A percentile compares a stretch with the other conserved stretches of the same genome.
Evolutionary conservation across 2,797 vertebrate genomes (phyloP).

Genomic region (Fratercula arctica): DNA sequence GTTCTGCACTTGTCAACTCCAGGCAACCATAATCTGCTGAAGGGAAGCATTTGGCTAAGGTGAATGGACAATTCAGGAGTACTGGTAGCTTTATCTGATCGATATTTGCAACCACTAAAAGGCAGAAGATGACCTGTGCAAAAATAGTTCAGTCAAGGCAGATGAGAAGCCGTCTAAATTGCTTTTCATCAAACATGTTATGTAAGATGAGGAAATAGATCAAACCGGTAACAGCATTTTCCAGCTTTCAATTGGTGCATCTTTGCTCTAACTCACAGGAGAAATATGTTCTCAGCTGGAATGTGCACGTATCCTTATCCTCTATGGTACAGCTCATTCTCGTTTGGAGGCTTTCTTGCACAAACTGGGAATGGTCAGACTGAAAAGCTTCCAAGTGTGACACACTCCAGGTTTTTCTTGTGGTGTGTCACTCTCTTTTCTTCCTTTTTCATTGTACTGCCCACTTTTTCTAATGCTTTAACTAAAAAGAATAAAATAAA

Average conservation of each 20-base stretch:
- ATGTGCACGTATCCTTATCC: slow-evolving; percentile 48
- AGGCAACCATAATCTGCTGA: neutral
- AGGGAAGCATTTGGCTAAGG: neutral
- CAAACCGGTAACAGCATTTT: neutral
- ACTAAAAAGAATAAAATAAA: slow-evolving; percentile 5
- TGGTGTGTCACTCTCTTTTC: neutral
- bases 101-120: neutral
- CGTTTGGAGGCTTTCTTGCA: slow-evolving; percentile 43
- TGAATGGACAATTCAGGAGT: neutral
- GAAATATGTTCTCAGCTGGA: slow-evolving; percentile 57
- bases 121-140: neutral
- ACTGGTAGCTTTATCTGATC: neutral
- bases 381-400: slow-evolving; percentile 43
- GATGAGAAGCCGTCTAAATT: neutral
- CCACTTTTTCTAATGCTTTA: neutral
- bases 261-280: slow-evolving; percentile 54
- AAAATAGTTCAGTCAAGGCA: neutral
- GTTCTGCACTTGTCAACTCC: neutral
- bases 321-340: slow-evolving; percentile 39
- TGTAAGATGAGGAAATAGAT: slow-evolving; percentile 35
- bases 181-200: neutral
- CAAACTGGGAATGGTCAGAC: slow-evolving; percentile 37
- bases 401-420: slow-evolving; percentile 41
- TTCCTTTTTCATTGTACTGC: neutral
- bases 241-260: slow-evolving; percentile 32